phyloP scores from a whole-genome alignment of 2,888 invertebrate species.

The Bugulina stolonifera region DNA sequence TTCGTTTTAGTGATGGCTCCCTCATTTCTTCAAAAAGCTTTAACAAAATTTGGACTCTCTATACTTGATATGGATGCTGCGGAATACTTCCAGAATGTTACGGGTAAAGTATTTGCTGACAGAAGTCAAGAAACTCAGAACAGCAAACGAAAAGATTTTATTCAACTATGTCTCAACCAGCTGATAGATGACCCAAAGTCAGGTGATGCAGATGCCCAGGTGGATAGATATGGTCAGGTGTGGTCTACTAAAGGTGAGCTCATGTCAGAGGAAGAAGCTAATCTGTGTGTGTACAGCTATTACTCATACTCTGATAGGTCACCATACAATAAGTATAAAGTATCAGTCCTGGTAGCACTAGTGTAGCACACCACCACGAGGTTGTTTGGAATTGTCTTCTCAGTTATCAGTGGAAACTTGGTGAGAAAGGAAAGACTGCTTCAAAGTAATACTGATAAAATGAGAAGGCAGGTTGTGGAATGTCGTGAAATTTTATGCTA shows the following conservation, averaged over 20 bases:
- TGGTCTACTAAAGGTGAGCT: conserved; percentile 19
- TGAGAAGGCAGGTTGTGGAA: no score
- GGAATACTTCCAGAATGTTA: neutral
- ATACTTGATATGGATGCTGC: neutral
- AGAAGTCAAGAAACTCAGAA: neutral
- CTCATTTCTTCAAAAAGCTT: neutral
- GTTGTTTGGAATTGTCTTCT: no score
- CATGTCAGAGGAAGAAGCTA: no score
- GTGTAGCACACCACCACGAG: neutral
- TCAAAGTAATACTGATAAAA: no score
- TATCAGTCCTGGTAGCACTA: no score
- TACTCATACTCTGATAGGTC: no score
- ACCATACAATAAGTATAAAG: no score
- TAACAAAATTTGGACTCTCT: neutral
- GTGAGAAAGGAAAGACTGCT: no score
- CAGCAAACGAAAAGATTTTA: conserved; percentile 7
- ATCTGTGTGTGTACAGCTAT: no score
- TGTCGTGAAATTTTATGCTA: no score
- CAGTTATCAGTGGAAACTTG: no score
- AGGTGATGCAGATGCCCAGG: neutral
- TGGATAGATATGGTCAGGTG: neutral
- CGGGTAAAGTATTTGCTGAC: neutral
- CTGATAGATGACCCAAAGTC: neutral
- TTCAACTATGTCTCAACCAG: conserved; percentile 16
- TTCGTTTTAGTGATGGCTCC: conserved; percentile 2